Base-by-base conservation (phyloP, 2,113 vertebrate species). In the Coregonus clupeaformis region DNA sequence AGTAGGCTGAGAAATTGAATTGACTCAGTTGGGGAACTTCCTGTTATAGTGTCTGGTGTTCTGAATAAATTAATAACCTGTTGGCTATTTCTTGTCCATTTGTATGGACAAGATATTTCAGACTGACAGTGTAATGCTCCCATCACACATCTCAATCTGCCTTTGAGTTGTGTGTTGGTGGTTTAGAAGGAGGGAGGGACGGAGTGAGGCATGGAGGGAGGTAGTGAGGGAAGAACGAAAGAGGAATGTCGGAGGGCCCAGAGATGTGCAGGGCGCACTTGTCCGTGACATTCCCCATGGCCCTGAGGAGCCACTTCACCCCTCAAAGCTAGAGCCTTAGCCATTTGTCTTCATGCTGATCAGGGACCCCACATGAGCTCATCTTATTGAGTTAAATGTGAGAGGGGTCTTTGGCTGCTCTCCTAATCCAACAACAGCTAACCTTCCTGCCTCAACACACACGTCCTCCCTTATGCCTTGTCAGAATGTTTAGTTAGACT, bases 281-380 rank as follows among this genome's bases (percentile, higher is more conserved):
- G 14, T 80, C 65, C 52, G 72, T 74, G 63, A 81, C 69, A 72
- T 78, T 75, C 75, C 71, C 62, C 13, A 57, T 45, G 66, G 62
- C 45, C 49, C 30, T 32, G 76, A 77, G 30, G 55, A 80, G 77
- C 64, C 64, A 32, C 71, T 78, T 85, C 81, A 69, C 65, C 55
- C 60, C 69, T 24, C 29, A 2, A 25, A 79, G 79, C 73, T 67
- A 80, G 76, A 67, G 18, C n/a, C 6, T 11, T 3, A 29, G 32
- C 16, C 52, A 13, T 32, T 29, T 14, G 25, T 29, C 1, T 16
- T 52, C 64, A 82, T 70, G 45, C 63, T 49, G 7, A 16, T 32
- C 14, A 66, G 70, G 63, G 42, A 71, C 71, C 71, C 27, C 75
- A 47, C 32, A n/a, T 29, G 63, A 16, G 55, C 74, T 32, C 3